Evolutionary conservation across 1,140 invertebrate genomes (phyloP).

Genomic region (Gonioctena quinquepunctata): DNA sequence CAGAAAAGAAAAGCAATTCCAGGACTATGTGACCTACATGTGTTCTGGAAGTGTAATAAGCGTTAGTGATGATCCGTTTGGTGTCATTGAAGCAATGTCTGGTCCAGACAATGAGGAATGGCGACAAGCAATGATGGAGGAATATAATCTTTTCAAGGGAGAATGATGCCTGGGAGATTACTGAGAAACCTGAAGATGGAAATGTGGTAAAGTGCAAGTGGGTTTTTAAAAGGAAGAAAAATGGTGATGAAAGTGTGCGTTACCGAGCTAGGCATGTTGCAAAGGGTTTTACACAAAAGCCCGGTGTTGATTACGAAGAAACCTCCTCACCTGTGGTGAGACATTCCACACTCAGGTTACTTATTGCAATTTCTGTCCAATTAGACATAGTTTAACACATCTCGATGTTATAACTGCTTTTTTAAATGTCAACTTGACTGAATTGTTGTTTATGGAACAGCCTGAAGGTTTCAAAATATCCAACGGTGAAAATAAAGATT

Average conservation of each 20-base stretch:
- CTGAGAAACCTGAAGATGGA: background rate
- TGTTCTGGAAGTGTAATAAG: background rate
- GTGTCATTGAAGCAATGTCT: background rate
- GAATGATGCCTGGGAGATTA: background rate
- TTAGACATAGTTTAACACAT: slow-evolving; percentile 35
- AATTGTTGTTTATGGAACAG: slow-evolving; percentile 48
- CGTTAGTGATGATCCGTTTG: background rate
- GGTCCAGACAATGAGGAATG: background rate
- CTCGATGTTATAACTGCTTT: slow-evolving; percentile 53
- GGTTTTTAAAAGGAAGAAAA: background rate
- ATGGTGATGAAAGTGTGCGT: slow-evolving; percentile 18
- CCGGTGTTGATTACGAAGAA: slow-evolving; percentile 44
- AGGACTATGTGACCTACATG: background rate
- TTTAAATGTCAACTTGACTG: slow-evolving; percentile 51
- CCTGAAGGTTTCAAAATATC: slow-evolving; percentile 27
- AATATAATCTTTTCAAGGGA: background rate
- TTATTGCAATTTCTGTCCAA: slow-evolving; percentile 35
- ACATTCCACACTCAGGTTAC: slow-evolving; percentile 29
- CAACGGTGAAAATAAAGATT: slow-evolving; percentile 21
- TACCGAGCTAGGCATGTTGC: slow-evolving; percentile 49
- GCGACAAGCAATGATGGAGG: background rate
- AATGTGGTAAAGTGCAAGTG: background rate
- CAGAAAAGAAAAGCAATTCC: background rate
- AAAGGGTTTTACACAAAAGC: slow-evolving; percentile 50
- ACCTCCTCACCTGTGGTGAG: slow-evolving; percentile 27